Conservation (phyloP, 1,140 invertebrate genomes). For the Anastrepha ludens region DNA sequence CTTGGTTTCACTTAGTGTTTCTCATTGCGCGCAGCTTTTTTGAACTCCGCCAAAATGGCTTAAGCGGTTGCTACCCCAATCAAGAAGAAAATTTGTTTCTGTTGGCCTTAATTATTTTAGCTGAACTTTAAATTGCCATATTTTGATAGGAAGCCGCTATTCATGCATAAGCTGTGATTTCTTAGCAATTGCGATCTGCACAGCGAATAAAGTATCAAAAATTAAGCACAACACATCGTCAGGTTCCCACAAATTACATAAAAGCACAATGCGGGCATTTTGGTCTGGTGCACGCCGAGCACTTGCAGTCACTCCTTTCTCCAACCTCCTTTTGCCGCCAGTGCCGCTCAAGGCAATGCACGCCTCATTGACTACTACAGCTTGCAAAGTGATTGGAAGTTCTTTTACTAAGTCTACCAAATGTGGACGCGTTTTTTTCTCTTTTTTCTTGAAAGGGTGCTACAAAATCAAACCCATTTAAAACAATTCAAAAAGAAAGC, state of each 20-base stretch:
- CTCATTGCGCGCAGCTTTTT: too few relatives aligned
- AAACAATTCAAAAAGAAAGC: not conserved
- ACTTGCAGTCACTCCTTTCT: not conserved
- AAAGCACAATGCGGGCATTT: not conserved
- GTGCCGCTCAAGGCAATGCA: not conserved
- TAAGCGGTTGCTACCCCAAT: too few relatives aligned
- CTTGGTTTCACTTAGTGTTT: too few relatives aligned
- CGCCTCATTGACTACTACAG: not conserved
- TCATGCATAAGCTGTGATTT: too few relatives aligned
- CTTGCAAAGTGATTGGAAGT: constrained; percentile 30
- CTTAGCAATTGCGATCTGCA: too few relatives aligned
- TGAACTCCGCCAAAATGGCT: too few relatives aligned
- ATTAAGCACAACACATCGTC: not conserved
- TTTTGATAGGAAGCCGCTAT: too few relatives aligned
- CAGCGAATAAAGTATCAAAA: not conserved
- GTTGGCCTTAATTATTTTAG: too few relatives aligned
- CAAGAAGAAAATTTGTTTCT: too few relatives aligned
- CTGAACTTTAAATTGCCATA: too few relatives aligned
- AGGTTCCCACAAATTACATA: not conserved
- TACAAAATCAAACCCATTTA: not conserved
- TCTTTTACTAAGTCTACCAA: not conserved
- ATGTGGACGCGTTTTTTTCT: not conserved
- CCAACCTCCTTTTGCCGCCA: not conserved
- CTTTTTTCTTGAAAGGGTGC: not conserved
- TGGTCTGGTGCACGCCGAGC: constrained; percentile 22